Base-by-base conservation (phyloP, 2,888 invertebrate species). In the Euphydryas editha region DNA sequence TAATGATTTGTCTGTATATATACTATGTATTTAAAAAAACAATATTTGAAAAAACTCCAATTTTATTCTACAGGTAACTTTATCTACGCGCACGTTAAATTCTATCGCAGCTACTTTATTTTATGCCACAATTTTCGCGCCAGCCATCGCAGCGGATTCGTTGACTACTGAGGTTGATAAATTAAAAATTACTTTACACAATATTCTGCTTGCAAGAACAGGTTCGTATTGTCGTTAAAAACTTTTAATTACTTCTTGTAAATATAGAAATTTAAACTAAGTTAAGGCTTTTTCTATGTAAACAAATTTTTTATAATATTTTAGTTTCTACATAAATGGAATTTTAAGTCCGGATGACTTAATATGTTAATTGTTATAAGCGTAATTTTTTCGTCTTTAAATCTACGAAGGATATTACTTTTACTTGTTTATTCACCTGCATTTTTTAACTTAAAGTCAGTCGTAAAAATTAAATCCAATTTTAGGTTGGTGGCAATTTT, bases 121-220 rank as follows among this genome's bases (percentile, higher is more conserved):
- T 1, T 6, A 65, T 13, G 30, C 55, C 5, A 37, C 55, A 1
- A 65, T 62, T 2, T 71, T 65, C 55, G 59, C 60, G 1, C 71
- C 71, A 10, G 59, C 67, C 7, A 36, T 71, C 1, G 67, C 67
- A 2, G 69, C 71, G 0, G 46, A 54, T 1, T 56, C 36, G 11
- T 20, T 71, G 7, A 15, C 58, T 20, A 62, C 13, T 18, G 69
- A 63, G 21, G 64, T 49, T 15, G 39, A 67, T 10, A 62, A 67
- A 47, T 57, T 71, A n/a, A 69, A 66, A 58, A 44, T 71, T 21
- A 56, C 54, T 11, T 42, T 69, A 13, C 62, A 67, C 57, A 46
- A 71, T 2, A 57, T 13, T 20, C 44, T 69, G n/a, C 20, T 69
- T 15, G 57, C 59, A 57, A 57, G 56, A 20, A 49, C n/a, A 59